These are phyloP conservation scores for Diadema setosum DNA, from an alignment of 35 echinoderm and acorn worm genomes.

Conservation along the genomic window DNA sequence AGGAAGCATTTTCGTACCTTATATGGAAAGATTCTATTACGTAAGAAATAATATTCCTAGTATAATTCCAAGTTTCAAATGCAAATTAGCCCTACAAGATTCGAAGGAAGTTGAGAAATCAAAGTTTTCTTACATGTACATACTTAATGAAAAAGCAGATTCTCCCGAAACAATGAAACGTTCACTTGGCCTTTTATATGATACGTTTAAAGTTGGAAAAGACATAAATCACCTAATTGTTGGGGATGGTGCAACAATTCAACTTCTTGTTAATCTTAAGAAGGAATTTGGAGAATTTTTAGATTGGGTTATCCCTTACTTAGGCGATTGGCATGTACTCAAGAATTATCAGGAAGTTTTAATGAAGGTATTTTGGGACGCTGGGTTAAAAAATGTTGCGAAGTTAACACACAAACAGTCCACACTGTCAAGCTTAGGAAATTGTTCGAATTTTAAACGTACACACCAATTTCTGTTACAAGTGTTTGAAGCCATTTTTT, in stretches of 20 bases:
- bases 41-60: neutral
- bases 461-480: conserved; percentile 31
- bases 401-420: neutral
- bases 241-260: conserved; percentile 40
- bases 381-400: conserved; percentile 40
- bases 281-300: conserved; percentile 13
- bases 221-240: neutral
- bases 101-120: neutral
- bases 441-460: conserved; percentile 28
- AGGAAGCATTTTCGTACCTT: neutral
- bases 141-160: neutral
- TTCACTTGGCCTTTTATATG: neutral
- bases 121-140: neutral
- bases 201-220: neutral
- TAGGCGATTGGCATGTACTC: conserved; percentile 61
- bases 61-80: neutral
- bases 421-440: neutral
- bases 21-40: neutral
- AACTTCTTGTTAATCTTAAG: conserved; percentile 7
- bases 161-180: neutral
- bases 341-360: conserved; percentile 57
- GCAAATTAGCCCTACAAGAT: neutral
- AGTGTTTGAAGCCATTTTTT: conserved; percentile 8
- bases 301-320: conserved; percentile 36
- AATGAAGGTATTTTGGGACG: conserved; percentile 73